These are phyloP conservation scores for Trisateles emortualis DNA, from an alignment of 2,888 invertebrate species.

Conservation along the genomic window DNA sequence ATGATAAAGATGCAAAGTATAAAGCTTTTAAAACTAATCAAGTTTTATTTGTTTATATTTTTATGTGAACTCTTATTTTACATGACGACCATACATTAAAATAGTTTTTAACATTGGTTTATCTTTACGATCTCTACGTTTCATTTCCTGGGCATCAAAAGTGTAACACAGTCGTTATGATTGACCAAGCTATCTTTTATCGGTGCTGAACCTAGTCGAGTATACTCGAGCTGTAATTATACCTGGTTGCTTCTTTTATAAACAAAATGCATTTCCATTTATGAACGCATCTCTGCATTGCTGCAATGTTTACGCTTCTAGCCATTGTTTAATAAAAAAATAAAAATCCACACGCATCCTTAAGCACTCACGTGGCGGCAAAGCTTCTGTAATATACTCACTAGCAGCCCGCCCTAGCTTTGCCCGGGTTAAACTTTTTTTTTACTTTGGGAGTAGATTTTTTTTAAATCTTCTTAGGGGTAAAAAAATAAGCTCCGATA, in stretches of 20 bases:
- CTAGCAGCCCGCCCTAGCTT: too few relatives aligned
- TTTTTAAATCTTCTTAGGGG: too few relatives aligned
- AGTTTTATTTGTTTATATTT: background rate
- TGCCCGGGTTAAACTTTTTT: too few relatives aligned
- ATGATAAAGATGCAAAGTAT: too few relatives aligned
- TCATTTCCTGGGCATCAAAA: background rate
- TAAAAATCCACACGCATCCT: background rate
- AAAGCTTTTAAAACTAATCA: background rate
- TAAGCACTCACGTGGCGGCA: background rate
- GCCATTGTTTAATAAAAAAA: background rate
- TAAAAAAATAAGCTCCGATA: too few relatives aligned
- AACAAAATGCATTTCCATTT: background rate
- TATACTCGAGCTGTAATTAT: background rate
- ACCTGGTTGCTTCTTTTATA: background rate
- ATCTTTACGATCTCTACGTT: conserved; percentile 1
- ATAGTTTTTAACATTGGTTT: conserved; percentile 1
- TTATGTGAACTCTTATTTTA: background rate
- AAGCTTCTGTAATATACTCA: conserved; percentile 13
- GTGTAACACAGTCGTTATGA: background rate
- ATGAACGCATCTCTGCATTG: background rate
- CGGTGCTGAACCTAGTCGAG: background rate
- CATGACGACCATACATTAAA: background rate
- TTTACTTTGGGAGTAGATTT: too few relatives aligned
- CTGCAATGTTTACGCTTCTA: background rate
- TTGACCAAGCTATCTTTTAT: background rate